Base-by-base conservation (phyloP, 2,113 vertebrate genomes). In the Ammodytes dubius region DNA sequence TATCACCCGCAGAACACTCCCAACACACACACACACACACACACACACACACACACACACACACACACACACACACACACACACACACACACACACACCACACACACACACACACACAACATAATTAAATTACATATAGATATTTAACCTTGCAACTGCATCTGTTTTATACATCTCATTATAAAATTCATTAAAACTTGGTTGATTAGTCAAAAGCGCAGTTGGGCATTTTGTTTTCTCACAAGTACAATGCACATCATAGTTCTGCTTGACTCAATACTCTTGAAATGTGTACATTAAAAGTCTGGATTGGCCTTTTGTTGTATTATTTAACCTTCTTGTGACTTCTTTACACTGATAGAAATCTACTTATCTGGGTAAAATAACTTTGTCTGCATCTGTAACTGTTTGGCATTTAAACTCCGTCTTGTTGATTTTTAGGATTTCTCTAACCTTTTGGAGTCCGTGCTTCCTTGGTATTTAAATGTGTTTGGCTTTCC, bases 121-220 rank as follows among this genome's bases (percentile, higher is more conserved):
- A 53, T 69, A 89, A 86, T 88, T 82, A 85, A 81, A 79, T 70
- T 56, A 91, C 74, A 89, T 87, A 75, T 72, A 81, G 63, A 85
- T 82, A 70, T 85, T 87, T 66, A 83, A 87, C 86, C 74, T 84
- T 87, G 87, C 65, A 59, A 81, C 78, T 83, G 79, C 86, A 46
- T 70, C 82, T 82, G 15, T 80, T 85, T 88, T 76, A 80, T 87
- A 79, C 84, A 89, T 88, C 90, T 91, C 83, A 94, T 94, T 92
- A 93, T 82, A 90, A 91, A 94, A 84, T 87, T 90, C 72, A 94
- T 95, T 94, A 93, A 92, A 94, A 93, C 77, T 90, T 85, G 42
- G 60, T 77, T 88, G 92, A 94, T 94, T 91, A 89, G 78, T 89
- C 69, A 91, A 83, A 67, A 70, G 59, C 27, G 49, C 66, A 45